These are phyloP conservation scores for Acrocephalus scirpaceus DNA, from an alignment of 2,797 vertebrate species.

Conservation along the genomic window DNA sequence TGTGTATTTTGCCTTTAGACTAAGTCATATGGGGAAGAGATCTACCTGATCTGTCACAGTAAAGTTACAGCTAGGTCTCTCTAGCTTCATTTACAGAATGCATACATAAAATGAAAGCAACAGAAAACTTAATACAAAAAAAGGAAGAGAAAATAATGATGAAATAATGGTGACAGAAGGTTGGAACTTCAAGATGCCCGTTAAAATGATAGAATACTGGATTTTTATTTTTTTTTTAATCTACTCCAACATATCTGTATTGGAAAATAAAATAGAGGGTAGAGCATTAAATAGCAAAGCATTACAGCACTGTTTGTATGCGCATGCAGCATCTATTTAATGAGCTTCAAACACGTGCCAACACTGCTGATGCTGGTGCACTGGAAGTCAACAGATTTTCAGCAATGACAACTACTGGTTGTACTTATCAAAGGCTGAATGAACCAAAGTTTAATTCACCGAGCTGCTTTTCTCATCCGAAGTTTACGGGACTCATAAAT, in stretches of 20 bases:
- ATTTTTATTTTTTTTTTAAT: neutral
- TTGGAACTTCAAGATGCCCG: neutral
- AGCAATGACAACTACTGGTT: neutral
- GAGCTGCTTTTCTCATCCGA: conserved; percentile 4
- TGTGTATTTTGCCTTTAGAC: neutral
- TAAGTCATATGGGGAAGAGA: neutral
- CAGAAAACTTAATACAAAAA: neutral
- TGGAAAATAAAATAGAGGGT: conserved; percentile 14
- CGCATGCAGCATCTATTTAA: conserved; percentile 11
- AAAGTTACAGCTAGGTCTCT: neutral
- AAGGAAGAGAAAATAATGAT: neutral
- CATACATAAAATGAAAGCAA: neutral
- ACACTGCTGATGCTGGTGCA: neutral
- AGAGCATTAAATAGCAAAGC: conserved; percentile 21
- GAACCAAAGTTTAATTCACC: neutral
- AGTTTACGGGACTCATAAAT: neutral
- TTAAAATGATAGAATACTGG: neutral
- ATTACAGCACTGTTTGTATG: neutral
- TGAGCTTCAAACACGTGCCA: conserved; percentile 15
- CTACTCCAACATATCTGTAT: neutral
- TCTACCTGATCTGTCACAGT: neutral
- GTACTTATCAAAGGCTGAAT: neutral
- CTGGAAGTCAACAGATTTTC: conserved; percentile 12
- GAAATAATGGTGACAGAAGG: conserved; percentile 28
- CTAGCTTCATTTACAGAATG: neutral